Evolutionary conservation across 2,888 invertebrate species (phyloP), one percentile per base, ranked within the genome.

Genomic region (Chrysomela aeneicollis): DNA sequence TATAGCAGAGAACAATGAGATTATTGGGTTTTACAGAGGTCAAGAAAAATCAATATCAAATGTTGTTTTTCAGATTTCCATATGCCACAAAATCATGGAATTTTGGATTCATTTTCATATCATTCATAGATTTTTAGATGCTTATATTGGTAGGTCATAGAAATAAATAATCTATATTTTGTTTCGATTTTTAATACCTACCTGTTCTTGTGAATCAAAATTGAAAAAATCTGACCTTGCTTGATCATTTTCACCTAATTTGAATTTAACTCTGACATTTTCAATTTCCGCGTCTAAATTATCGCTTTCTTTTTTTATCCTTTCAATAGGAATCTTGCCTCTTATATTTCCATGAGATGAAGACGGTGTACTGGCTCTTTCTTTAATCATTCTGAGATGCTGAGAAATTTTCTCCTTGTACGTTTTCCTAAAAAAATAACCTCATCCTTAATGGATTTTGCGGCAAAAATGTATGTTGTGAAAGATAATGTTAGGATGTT

Each of bases 361-460:
- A 3, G 76, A 72, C 0, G 81, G 76, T 57, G 73, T 75, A 26
- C 79, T 78, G 5, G 81, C 80, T 64, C 77, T 77, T 66, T 79
- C 77, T 72, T 81, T 82, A 2, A 82, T 78, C 59, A 73, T 72
- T 63, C 78, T 76, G 66, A 84, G 81, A 55, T 83, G 74, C 61
- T 82, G 80, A 61, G 77, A 76, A 22, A 84, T 76, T 68, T 79
- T 78, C 42, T 84, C 82, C 67, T 82, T 75, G 65, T 83, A 83
- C 0, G 82, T 81, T 66, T 76, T 77, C 8, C 73, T 74, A 15
- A 15, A 42, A 19, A 49, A 18, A 19, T 10, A 6, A 12, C 5
- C 2, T 49, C 49, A 49, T 22, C 4, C 4, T 21, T 51, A 22
- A 15, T 51, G 15, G 17, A 22, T n/a, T n/a, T n/a, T n/a, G n/a